Conservation (phyloP, 2,888 invertebrate genomes). For the Cantharis lateralis region DNA sequence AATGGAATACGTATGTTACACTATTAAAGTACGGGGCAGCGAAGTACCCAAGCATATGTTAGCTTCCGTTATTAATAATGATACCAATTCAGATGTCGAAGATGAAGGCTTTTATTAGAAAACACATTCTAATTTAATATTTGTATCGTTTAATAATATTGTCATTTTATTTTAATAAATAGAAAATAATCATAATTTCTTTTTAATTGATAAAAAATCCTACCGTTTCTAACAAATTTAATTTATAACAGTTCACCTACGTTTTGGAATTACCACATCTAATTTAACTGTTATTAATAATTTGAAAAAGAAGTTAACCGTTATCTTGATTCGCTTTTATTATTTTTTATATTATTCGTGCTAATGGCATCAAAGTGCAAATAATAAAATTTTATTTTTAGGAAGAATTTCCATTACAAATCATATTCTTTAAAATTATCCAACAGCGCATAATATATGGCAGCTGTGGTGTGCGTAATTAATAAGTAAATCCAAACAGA, state of each 20-base stretch:
- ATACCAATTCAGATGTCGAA: constrained; percentile 42
- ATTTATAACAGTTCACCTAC: too few species aligned
- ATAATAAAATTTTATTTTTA: too few species aligned
- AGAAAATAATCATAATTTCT: neutral
- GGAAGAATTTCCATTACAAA: neutral
- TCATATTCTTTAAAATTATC: neutral
- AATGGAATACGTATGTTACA: constrained; percentile 84
- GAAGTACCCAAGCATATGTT: constrained; percentile 77
- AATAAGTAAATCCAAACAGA: constrained; percentile 10
- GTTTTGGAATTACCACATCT: too few species aligned
- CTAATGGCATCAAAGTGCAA: too few species aligned
- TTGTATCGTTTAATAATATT: neutral
- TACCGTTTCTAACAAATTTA: too few species aligned
- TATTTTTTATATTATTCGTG: too few species aligned
- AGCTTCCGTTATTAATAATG: constrained; percentile 57
- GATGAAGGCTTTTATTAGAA: constrained; percentile 51
- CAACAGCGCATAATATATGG: neutral
- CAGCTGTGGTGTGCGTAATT: neutral
- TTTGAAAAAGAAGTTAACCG: too few species aligned
- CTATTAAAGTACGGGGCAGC: constrained; percentile 76
- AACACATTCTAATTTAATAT: neutral
- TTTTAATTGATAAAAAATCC: too few species aligned
- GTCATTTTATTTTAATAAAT: neutral
- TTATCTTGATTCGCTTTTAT: too few species aligned
- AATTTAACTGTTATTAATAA: too few species aligned